Evolutionary conservation across 2,888 invertebrate species (phyloP), one percentile per base, ranked within the genome.

Genomic region (Apotomis betuletana): DNA sequence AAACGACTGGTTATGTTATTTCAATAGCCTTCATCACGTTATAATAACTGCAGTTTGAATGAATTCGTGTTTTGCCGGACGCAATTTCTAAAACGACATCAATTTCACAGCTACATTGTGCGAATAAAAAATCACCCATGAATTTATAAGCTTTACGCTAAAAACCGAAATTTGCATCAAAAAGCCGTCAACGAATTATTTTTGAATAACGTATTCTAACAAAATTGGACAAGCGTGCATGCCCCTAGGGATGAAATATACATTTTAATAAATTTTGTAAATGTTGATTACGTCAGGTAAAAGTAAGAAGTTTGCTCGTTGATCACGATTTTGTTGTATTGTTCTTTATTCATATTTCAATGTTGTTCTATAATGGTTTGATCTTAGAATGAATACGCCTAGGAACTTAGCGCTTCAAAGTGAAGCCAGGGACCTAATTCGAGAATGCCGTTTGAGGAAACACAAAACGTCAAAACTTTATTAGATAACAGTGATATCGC

Each of bases 111-210:
- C 5, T 60, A 63, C 59, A 52, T 0, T 12, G 3, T 58, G 5
- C n/a, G 61, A 62, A 67, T 62, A 63, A 62, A 72, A 67, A 68
- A 57, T 61, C 63, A 44, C 6, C 13, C 67, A 71, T 62, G 41
- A 67, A 71, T 71, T 71, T 61, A 58, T 62, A 62, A 62, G 12
- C 51, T 46, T 27, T 36, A 2, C 46, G 58, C 46, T 62, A 55
- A 71, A 72, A 72, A 72, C 38, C 13, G 5, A 52, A 63, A 72
- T 72, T 72, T 72, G 58, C 72, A 72, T 72, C 58, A 46, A 68
- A 72, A 72, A 72, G 72, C 72, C 46, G 13, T 67, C 62, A 36
- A 5, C 57, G 59, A 63, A 63, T 72, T 67, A 63, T 72, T 72
- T 68, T 63, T 13, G 38, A 63, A 68, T 72, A 72, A 72, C 67